These are phyloP conservation scores for Montifringilla adamsi DNA, from an alignment of 2,113 vertebrate species.

Conservation along the genomic window DNA sequence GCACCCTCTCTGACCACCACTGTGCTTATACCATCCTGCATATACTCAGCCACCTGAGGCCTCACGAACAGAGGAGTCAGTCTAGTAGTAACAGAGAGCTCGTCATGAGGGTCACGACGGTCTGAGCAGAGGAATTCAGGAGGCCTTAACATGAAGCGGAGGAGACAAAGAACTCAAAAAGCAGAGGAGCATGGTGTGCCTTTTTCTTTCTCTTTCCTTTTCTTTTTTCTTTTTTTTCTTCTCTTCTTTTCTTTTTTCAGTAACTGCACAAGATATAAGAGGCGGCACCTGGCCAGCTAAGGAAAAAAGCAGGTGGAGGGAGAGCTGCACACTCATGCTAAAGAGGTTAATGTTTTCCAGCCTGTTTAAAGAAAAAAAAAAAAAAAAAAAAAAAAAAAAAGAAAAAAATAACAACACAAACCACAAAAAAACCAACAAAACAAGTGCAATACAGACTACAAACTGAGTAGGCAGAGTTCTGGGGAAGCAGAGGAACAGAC, in stretches of 20 bases:
- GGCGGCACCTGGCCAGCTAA: conserved; percentile 60
- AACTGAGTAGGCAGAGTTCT: conserved; percentile 64
- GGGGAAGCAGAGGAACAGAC: conserved; percentile 56
- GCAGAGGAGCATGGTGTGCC: conserved; percentile 66
- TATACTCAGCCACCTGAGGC: conserved; percentile 93
- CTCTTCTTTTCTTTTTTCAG: conserved; percentile 31
- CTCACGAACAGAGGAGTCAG: conserved; percentile 86
- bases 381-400: neutral
- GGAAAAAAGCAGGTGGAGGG: conserved; percentile 39
- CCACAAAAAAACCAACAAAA: conserved; percentile 24
- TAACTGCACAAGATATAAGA: conserved; percentile 64
- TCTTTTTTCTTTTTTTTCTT: neutral
- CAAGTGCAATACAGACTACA: conserved; percentile 74
- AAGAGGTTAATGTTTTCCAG: conserved; percentile 43
- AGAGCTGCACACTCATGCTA: conserved; percentile 36
- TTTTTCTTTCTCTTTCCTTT: conserved; percentile 64
- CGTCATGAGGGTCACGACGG: conserved; percentile 98
- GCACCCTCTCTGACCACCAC: conserved; percentile 88
- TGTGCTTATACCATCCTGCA: conserved; percentile 97
- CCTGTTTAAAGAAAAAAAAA: neutral
- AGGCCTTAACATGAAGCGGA: conserved; percentile 73
- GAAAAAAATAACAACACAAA: neutral
- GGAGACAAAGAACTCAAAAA: conserved; percentile 58
- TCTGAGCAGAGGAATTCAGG: conserved; percentile 78
- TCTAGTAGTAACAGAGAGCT: conserved; percentile 90